Evolutionary conservation across 2,888 invertebrate species (phyloP), one percentile per base, ranked within the genome.

Genomic region (Drosophila mercatorum): DNA sequence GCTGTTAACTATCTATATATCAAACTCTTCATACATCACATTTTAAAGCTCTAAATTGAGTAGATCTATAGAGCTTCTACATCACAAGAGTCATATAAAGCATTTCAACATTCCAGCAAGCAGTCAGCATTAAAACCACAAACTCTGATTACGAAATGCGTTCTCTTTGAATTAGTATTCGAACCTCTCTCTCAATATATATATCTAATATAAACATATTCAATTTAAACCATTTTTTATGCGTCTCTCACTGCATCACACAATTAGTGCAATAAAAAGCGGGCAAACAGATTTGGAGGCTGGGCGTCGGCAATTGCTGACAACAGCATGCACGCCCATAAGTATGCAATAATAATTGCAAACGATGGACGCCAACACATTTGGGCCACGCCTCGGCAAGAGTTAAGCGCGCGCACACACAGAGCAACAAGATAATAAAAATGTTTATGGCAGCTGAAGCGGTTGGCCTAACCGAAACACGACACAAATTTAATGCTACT

Each of bases 321-420:
- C 38, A 49, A 26, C 40, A 44, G 31, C 63, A 14, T 31, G 31
- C 43, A 31, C 22, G 46, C 11, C 28, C 47, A 62, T 74, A 86
- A 82, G 87, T 86, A 72, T 72, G 81, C 78, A 51, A 86, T 83
- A 82, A 86, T 82, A 86, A 82, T 83, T 86, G 84, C 81, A 80
- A 83, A 83, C 87, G 83, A 86, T 78, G 75, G 58, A 63, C 51
- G 31, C 64, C 64, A 68, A 63, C 66, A 72, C 53, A 60, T 66
- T n/a, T 2, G 41, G 49, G 31, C 38, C 14, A 28, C 46, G 60
- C 61, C 58, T 51, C 41, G 58, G 51, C 14, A 71, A 77, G 72
- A 78, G 75, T 68, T 78, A 47, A 78, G 31, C 65, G 10, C 17
- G 56, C 22, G 22, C 34, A 49, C 26, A 44, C 44, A 22, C 7